Evolutionary conservation across 2,113 vertebrate species (phyloP), one percentile per base, ranked within the genome.

Genomic region (Athene cunicularia): DNA sequence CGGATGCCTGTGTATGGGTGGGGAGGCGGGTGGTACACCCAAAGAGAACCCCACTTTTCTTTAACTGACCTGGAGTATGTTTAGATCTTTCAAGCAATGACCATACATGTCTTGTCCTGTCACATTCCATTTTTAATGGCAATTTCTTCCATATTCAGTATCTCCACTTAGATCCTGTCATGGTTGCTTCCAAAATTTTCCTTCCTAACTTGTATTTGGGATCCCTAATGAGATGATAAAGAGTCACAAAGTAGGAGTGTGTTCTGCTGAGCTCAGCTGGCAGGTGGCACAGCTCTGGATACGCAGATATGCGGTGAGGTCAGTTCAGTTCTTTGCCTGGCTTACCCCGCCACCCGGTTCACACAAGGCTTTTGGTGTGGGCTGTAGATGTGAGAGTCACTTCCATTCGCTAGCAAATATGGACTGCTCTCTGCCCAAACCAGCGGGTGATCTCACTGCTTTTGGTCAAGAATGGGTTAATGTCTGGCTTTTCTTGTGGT

Each of bases 251-350:
- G 43, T 2, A 18, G 50, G 21, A 58, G 8, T 6, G 32, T 3
- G 3, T 33, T 66, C 35, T 18, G 24, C 11, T 41, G 11, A 10
- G 18, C 43, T 59, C 43, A 23, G 35, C 28, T 56, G 56, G 58
- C 58, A 22, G 59, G 24, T 6, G 30, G 13, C 7, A 5, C 6
- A 7, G 23, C 5, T 52, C 43, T 66, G 60, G 43, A 5, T 11
- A 30, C 0, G 1, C 19, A 14, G 39, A 23, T 30, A 23, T 0
- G 1, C 30, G 13, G 77, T 2, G 3, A 43, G 35, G 32, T 22
- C 30, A 7, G 33, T 3, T 41, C 35, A 35, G 41, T 35, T 15
- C 1, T 41, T 35, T 56, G 16, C 11, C 27, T 53, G 45, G 23
- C 28, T 68, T 43, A 33, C 22, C 37, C 64, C 3, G 0, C 18